Conservation (phyloP, 2,113 vertebrate species). For the Cervus canadensis region DNA sequence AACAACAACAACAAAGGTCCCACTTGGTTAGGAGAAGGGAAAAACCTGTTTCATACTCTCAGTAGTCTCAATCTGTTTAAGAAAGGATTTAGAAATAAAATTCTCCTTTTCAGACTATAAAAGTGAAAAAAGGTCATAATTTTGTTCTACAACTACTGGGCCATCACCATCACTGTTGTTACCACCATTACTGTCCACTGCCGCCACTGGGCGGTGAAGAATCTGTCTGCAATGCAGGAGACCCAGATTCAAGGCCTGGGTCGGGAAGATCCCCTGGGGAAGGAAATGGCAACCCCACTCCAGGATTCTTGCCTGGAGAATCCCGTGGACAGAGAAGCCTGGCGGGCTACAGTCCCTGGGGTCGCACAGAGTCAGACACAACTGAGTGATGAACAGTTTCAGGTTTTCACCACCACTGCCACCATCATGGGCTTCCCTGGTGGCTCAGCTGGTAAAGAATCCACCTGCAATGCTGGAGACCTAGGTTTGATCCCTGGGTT, state of each 20-base stretch:
- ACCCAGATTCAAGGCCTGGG: background rate
- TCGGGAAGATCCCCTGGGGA: background rate
- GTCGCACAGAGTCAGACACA: background rate
- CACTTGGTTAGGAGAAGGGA: background rate
- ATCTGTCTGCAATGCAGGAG: background rate
- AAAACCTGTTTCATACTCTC: background rate
- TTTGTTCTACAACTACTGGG: background rate
- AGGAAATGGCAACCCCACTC: background rate
- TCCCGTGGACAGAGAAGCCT: background rate
- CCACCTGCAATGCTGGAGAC: background rate
- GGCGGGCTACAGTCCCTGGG: background rate
- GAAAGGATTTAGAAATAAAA: background rate
- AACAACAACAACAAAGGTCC: background rate
- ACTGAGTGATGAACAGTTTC: too few relatives aligned
- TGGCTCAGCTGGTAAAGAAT: background rate
- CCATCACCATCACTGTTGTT: fast-evolving
- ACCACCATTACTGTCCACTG: fast-evolving
- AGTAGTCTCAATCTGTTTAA: background rate
- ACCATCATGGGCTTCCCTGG: background rate
- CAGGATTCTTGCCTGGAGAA: background rate
- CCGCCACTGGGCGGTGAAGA: background rate
- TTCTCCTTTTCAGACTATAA: background rate
- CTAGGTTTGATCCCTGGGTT: background rate
- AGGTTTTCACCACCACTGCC: background rate
- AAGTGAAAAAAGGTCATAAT: background rate